Evolutionary conservation across 2,888 invertebrate genomes (phyloP), one percentile per base, ranked within the genome.

Genomic region (Conchocele bisecta): DNA sequence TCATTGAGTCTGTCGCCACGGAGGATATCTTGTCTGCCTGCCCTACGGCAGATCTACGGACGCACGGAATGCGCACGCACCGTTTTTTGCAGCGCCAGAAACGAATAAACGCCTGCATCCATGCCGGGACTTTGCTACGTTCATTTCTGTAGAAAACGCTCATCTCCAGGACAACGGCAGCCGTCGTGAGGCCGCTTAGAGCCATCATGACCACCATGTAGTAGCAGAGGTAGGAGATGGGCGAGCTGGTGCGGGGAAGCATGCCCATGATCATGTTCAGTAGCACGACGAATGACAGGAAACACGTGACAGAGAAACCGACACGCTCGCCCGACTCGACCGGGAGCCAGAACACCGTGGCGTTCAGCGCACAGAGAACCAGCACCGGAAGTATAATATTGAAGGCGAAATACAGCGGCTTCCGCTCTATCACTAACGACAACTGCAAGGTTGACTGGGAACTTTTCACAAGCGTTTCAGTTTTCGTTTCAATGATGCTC

Each of bases 221-320:
- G 51, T 63, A 67, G 46, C 71, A 60, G 17, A 75, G 39, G 44
- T 67, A 71, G 0, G 75, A 67, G 37, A 75, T 64, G 0, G 67
- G 71, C 2, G 63, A 54, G 11, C 67, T 68, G 2, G 67, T 44
- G 1, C 51, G 56, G 0, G 75, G 75, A 2, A 75, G 53, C 24
- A 71, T 60, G 1, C 64, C 67, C 50, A 71, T 59, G 15, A 71
- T 63, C 3, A 65, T 59, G 22, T 64, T 64, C 13, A 75, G 42
- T 4, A 75, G 50, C 3, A 75, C 71, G 7, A 71, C 64, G 26
- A 71, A 75, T 1, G 75, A 67, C 57, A 75, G 56, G 37, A 75
- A 75, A 44, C 75, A 75, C n/a, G 75, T 71, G 37, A 75, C 57
- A 3, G 67, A 67, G 39, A 68, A 71, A 11, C 67, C 71, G 1